phyloP scores from a whole-genome alignment of 2,888 invertebrate species.

The Helobdella robusta region DNA sequence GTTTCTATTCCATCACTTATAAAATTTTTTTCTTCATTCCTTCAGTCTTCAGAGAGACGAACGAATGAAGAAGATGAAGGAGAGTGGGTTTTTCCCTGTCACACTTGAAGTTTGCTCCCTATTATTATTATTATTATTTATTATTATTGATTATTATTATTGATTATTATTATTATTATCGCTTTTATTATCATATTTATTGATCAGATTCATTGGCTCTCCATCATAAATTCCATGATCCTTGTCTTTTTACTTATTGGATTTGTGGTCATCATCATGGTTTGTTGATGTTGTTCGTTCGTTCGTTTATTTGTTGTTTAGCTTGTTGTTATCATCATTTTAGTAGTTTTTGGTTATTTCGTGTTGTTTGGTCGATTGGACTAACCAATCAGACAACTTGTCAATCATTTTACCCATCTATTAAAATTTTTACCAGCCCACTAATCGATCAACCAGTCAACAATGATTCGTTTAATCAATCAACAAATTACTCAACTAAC shows the following conservation, averaged over 20 bases:
- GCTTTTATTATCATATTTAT: background rate
- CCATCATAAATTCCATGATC: conserved; percentile 54
- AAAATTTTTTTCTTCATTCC: background rate
- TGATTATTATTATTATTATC: conserved; percentile 1
- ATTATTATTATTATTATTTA: background rate
- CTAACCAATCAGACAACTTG: no score
- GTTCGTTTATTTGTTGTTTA: background rate
- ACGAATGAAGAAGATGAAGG: conserved; percentile 45
- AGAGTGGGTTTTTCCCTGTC: conserved; percentile 51
- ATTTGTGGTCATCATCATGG: conserved; percentile 53
- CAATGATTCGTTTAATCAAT: no score
- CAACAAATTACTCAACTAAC: no score
- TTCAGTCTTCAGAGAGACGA: conserved; percentile 45
- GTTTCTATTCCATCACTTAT: background rate
- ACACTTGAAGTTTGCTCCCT: conserved; percentile 48
- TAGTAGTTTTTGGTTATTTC: no score
- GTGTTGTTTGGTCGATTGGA: no score
- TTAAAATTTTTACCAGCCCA: no score
- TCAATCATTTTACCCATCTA: no score
- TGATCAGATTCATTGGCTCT: conserved; percentile 53
- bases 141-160: background rate
- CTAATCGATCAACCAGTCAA: no score
- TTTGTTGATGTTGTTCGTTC: conserved; percentile 39
- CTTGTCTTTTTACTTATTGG: conserved; percentile 52
- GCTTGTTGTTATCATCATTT: background rate